These are phyloP conservation scores for Papilio elwesi DNA, from an alignment of 2,888 invertebrate genomes.

Conservation along the genomic window DNA sequence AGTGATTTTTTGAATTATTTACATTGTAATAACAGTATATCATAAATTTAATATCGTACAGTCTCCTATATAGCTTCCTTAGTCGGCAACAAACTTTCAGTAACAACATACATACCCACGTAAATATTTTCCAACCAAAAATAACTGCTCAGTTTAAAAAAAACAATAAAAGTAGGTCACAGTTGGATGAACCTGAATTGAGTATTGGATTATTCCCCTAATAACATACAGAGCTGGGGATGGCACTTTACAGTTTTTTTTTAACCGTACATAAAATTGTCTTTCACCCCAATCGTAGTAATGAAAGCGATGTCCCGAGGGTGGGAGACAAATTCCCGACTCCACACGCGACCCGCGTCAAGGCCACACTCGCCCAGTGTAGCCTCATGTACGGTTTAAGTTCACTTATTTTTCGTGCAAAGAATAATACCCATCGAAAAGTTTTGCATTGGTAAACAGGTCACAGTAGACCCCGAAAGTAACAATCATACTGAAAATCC, in stretches of 20 bases:
- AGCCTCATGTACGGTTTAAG: conserved; percentile 19
- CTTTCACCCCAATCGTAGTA: conserved; percentile 47
- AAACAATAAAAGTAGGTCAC: not conserved
- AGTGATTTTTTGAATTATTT: too few species aligned
- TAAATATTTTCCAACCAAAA: not conserved
- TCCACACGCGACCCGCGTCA: conserved; percentile 42
- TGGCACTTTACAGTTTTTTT: conserved; percentile 8
- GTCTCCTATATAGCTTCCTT: too few species aligned
- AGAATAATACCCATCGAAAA: not conserved
- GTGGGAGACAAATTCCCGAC: conserved; percentile 38
- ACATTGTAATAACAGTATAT: too few species aligned
- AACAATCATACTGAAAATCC: too few species aligned
- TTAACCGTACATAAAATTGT: conserved; percentile 46
- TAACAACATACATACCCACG: too few species aligned
- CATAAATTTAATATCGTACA: too few species aligned
- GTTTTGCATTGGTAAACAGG: too few species aligned
- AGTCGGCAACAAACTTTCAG: too few species aligned
- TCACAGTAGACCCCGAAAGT: too few species aligned
- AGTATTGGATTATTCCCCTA: conserved; percentile 4
- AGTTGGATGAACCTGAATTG: not conserved
- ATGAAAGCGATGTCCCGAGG: conserved; percentile 45
- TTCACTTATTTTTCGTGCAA: conserved; percentile 12
- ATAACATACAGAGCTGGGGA: not conserved
- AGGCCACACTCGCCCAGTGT: conserved; percentile 35
- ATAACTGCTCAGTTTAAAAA: not conserved